Evolutionary conservation across 2,888 invertebrate genomes (phyloP).

Genomic region (Acrobasis suavella): DNA sequence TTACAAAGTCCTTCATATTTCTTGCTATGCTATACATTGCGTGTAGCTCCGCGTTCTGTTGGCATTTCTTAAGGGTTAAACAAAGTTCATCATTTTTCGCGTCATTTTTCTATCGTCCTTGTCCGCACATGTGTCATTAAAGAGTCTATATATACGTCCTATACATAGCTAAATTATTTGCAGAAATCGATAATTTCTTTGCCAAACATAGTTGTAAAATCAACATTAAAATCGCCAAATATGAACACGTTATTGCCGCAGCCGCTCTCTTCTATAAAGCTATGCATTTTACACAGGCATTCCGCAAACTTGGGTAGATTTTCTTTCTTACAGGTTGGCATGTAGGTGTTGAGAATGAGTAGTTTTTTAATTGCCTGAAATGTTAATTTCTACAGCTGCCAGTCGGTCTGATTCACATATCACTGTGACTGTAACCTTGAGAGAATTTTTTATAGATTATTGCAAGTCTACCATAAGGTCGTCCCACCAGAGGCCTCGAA

Average conservation of each 20-base stretch:
- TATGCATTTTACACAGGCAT: not conserved
- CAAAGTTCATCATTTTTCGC: not conserved
- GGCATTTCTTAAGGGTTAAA: not conserved
- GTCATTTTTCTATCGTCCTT: not conserved
- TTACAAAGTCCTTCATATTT: not conserved
- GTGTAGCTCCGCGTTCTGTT: not conserved
- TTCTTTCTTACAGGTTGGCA: not conserved
- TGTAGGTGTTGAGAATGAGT: slow-evolving; percentile 1
- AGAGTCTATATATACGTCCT: not conserved
- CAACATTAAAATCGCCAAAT: not conserved
- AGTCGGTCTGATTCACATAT: not conserved
- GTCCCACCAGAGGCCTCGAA: not conserved
- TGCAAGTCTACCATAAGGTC: not conserved
- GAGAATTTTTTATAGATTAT: not conserved
- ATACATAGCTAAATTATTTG: not conserved
- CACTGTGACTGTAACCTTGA: slow-evolving; percentile 1
- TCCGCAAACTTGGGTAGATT: not conserved
- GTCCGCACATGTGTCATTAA: not conserved
- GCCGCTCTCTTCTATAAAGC: not conserved
- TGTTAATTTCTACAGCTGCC: not conserved
- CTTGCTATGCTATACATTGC: not conserved
- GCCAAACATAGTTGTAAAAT: not conserved
- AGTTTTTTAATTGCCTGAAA: not conserved
- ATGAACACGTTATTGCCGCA: not conserved
- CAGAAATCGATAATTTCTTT: not conserved